Evolutionary conservation across 1,140 invertebrate genomes (phyloP).

Genomic region (Drosophila fuyamai): DNA sequence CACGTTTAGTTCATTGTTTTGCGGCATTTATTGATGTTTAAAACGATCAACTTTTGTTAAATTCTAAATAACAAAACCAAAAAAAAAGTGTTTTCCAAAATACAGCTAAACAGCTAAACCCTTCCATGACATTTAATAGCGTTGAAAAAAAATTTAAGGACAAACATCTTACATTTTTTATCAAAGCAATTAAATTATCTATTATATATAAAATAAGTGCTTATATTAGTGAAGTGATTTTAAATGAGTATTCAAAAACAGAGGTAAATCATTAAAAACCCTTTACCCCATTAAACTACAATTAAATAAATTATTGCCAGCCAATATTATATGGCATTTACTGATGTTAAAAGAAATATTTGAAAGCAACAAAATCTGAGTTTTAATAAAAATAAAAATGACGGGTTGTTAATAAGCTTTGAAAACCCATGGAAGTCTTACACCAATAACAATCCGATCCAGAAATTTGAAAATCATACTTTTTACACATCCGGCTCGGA

Average conservation of each 20-base stretch:
- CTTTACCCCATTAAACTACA: too few species aligned
- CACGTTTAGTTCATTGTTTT: background rate
- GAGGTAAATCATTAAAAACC: too few species aligned
- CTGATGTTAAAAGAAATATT: background rate
- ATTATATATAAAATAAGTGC: too few species aligned
- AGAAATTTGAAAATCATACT: background rate
- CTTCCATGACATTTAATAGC: background rate
- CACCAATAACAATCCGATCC: background rate
- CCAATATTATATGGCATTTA: background rate
- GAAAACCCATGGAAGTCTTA: background rate
- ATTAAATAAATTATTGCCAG: too few species aligned
- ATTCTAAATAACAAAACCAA: background rate
- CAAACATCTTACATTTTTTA: too few species aligned
- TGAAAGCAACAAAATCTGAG: background rate
- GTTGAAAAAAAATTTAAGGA: background rate
- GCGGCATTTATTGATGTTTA: background rate
- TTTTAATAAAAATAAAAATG: background rate
- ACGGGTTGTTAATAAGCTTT: too few species aligned
- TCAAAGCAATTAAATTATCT: too few species aligned
- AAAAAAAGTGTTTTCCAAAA: background rate
- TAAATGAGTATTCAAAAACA: too few species aligned
- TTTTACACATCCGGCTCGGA: conserved; percentile 8
- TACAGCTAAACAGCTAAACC: background rate
- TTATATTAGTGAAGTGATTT: too few species aligned
- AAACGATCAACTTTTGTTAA: background rate